Percentiles rank a stretch among this genome's conserved stretches.
Conservation (phyloP, 1,140 invertebrate species). For the Platorchestia sp. region DNA sequence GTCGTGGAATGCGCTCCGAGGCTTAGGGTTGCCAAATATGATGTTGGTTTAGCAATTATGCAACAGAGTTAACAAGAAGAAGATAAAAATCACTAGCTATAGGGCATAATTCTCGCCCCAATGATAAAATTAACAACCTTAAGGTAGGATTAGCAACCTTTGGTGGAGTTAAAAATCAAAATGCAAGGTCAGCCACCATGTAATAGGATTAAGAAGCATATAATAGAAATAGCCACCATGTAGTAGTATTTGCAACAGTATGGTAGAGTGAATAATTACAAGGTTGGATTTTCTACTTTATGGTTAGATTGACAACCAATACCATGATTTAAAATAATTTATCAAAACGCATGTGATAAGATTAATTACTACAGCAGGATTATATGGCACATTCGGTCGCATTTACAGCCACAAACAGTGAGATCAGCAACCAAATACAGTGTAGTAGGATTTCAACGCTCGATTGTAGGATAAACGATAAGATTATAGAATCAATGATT, state of each 20-base stretch:
- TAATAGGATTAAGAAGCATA: background rate
- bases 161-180: background rate
- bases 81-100: no score
- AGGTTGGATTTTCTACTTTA: background rate
- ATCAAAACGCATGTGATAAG: background rate
- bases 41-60: background rate
- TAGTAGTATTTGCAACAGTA: background rate
- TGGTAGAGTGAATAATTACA: background rate
- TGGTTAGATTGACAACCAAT: background rate
- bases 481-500: no score
- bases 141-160: background rate
- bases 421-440: no score
- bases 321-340: background rate
- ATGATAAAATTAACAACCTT: background rate
- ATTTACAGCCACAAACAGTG: background rate
- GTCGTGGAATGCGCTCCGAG: no score
- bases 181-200: background rate
- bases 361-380: background rate
- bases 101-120: no score
- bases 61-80: no score
- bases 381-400: background rate
- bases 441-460: background rate
- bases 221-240: background rate
- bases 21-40: no score
- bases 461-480: background rate